These are phyloP conservation scores for Coryphaenoides rupestris DNA, from an alignment of 2,113 vertebrate species.

Conservation along the genomic window DNA sequence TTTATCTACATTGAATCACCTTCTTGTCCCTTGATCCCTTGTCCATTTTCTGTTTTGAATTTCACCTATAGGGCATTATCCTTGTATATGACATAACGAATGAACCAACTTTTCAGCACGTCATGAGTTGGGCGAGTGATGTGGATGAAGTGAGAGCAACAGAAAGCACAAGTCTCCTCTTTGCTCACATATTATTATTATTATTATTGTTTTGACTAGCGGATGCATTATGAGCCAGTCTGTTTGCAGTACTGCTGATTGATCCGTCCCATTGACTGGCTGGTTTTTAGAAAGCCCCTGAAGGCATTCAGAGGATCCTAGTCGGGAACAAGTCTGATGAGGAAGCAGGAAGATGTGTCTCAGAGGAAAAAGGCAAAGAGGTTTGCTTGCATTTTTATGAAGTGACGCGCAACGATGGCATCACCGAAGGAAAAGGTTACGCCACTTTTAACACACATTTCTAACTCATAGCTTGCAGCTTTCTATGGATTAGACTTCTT, in stretches of 20 bases:
- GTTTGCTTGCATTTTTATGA: constrained; percentile 50
- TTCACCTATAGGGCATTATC: constrained; percentile 84
- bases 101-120: constrained; percentile 90
- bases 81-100: constrained; percentile 93
- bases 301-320: constrained; percentile 87
- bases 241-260: background rate
- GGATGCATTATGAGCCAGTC: background rate
- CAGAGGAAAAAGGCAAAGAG: constrained; percentile 87
- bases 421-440: background rate
- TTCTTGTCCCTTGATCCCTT: background rate
- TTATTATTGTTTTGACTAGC: background rate
- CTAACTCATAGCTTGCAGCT: constrained; percentile 78
- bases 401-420: background rate
- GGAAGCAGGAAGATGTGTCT: constrained; percentile 84
- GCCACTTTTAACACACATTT: background rate
- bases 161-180: background rate
- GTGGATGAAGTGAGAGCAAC: constrained; percentile 87
- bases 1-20: background rate
- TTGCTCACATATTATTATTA: background rate
- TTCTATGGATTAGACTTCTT: constrained; percentile 95
- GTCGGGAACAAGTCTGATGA: constrained; percentile 94
- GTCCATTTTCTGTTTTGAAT: background rate
- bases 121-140: constrained; percentile 94
- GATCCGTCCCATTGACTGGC: background rate
- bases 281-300: constrained; percentile 78